Base-by-base conservation (phyloP, 30 jellyfish, hydroid and myxozoan species). In the Rhopilema esculentum region DNA sequence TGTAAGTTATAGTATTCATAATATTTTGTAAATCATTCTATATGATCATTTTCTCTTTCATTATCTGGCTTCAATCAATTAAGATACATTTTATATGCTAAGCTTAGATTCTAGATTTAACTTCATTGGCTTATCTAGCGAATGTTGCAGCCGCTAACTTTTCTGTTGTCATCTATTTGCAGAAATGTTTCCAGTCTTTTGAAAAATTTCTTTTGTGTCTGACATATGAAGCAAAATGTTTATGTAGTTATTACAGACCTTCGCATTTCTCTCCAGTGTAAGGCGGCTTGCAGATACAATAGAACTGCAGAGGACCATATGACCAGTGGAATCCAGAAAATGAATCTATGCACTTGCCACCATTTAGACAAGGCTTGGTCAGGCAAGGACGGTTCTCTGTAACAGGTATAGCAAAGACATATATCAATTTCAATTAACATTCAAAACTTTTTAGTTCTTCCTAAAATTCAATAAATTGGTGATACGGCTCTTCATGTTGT, bases 371-470 rank as follows among this genome's bases (percentile, higher is more conserved):
- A 0, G 99, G 99, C 40, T 86, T 70, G 57, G 92, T 77, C 75
- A 77, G 79, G 61, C 99, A 95, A 15, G 99, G 99, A 16, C 97
- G 95, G 71, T 91, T 83, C 79, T 85, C 99, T 95, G n/a, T 21
- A 74, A 74, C n/a, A 19, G 17, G 7, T n/a, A 63, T 19, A 17
- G 7, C 17, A 63, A 24, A 24, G 57, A 40, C n/a, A n/a, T n/a
- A n/a, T n/a, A n/a, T n/a, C n/a, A n/a, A n/a, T n/a, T n/a, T n/a
- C n/a, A n/a, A n/a, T n/a, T n/a, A n/a, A n/a, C n/a, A n/a, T n/a
- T n/a, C n/a, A n/a, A n/a, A n/a, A n/a, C n/a, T n/a, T 6, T 22
- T 61, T 4, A 61, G 20, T 61, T 61, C 70, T 61, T 61, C 23
- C 8, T 61, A 26, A 61, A 61, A 12, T 61, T 9, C 12, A 0